A percentile compares a stretch with the other conserved stretches of the same genome.
phyloP scores from a whole-genome alignment of 2,797 vertebrate species.

The Catharus ustulatus region DNA sequence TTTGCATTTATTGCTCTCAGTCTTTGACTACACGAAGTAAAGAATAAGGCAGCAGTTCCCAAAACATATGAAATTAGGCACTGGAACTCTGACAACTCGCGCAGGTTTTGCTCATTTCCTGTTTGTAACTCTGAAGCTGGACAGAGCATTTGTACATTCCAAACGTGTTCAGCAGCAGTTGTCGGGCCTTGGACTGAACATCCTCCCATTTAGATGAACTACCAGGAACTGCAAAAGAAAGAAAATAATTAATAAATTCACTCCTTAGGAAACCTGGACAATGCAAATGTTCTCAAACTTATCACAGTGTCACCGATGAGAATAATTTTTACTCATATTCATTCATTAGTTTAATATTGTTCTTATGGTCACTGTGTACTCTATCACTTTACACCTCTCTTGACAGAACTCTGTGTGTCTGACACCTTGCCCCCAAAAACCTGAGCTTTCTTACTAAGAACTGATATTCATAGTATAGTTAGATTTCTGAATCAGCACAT shows the following conservation, averaged over 20 bases:
- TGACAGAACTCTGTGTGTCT: background rate
- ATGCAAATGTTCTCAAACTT: background rate
- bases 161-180: slow-evolving; percentile 87
- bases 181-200: slow-evolving; percentile 88
- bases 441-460: background rate
- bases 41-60: slow-evolving; percentile 72
- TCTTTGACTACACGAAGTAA: slow-evolving; percentile 62
- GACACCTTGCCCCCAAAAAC: background rate
- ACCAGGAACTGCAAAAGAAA: slow-evolving; percentile 83
- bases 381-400: background rate
- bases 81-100: slow-evolving; percentile 82
- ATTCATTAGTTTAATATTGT: background rate
- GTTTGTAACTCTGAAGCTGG: slow-evolving; percentile 90
- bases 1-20: slow-evolving; percentile 78
- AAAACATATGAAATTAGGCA: slow-evolving; percentile 73
- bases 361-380: background rate
- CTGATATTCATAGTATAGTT: background rate
- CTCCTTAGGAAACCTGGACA: background rate
- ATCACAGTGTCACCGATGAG: background rate
- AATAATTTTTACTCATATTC: background rate
- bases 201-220: slow-evolving; percentile 91
- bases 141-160: slow-evolving; percentile 90
- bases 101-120: slow-evolving; percentile 80
- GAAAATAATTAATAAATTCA: background rate
- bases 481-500: background rate